Percentiles rank a stretch among this genome's conserved stretches.
These are phyloP conservation scores for Gonatopus flavifemur DNA, from an alignment of 1,140 invertebrate genomes.

Conservation along the genomic window DNA sequence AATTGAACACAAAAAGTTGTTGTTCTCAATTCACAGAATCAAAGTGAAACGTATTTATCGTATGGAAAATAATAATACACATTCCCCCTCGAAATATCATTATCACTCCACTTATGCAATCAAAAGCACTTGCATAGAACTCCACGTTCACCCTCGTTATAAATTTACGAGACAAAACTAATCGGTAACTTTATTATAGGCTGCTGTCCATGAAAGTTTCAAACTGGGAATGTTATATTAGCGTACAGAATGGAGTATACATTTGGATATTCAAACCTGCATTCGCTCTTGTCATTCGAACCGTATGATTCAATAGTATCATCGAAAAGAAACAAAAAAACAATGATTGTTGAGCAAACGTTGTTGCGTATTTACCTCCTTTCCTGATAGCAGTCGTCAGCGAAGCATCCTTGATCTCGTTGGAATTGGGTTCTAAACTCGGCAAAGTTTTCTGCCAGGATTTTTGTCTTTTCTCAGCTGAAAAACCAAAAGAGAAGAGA, in stretches of 20 bases:
- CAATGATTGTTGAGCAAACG: not conserved
- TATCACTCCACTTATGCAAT: not conserved
- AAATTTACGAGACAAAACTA: conserved; percentile 1
- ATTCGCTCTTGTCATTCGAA: conserved; percentile 10
- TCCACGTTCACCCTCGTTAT: not conserved
- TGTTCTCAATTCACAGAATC: not conserved
- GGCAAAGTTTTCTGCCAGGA: conserved; percentile 26
- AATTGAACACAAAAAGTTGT: not conserved
- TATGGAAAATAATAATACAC: conserved; percentile 13
- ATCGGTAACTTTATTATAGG: conserved; percentile 16
- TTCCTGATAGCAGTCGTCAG: conserved; percentile 20
- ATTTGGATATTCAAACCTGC: conserved; percentile 30
- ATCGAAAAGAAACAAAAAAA: not conserved
- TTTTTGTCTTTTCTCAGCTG: conserved; percentile 33
- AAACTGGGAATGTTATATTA: conserved; percentile 1
- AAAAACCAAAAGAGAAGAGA: conserved; percentile 13
- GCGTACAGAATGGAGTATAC: not conserved
- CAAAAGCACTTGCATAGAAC: too few relatives aligned
- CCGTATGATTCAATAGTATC: conserved; percentile 6
- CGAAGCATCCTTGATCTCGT: conserved; percentile 26
- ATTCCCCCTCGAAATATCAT: conserved; percentile 1
- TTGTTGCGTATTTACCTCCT: conserved; percentile 24
- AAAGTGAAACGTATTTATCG: conserved; percentile 11
- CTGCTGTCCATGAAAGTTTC: conserved; percentile 12
- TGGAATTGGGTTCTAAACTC: conserved; percentile 20